Conservation (phyloP, 2,113 vertebrate genomes). For the Noctilio leporinus region DNA sequence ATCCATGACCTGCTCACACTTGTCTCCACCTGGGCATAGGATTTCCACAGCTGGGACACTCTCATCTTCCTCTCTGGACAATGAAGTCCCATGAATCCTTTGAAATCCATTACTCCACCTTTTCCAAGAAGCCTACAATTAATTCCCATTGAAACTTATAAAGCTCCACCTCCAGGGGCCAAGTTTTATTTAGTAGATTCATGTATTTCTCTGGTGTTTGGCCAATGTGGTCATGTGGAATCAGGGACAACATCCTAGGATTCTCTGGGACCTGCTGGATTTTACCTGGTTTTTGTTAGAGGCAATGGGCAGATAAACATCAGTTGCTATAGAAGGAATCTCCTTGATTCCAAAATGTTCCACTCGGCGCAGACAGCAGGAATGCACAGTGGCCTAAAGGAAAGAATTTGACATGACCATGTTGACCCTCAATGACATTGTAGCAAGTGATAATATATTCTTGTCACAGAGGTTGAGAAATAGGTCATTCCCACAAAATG, state of each 20-base stretch:
- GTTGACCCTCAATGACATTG: background rate
- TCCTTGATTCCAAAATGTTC: background rate
- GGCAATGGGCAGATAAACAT: background rate
- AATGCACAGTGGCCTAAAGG: background rate
- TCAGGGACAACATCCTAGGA: background rate
- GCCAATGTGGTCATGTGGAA: background rate
- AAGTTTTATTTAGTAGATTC: background rate
- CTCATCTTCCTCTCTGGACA: background rate
- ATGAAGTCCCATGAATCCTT: background rate
- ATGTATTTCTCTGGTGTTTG: background rate
- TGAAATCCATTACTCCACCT: background rate
- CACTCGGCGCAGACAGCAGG: accelerated
- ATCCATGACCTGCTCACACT: background rate
- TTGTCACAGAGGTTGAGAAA: background rate
- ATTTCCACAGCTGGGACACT: background rate
- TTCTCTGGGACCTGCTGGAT: background rate
- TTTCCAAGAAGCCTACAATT: background rate
- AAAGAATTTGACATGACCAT: background rate
- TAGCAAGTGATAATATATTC: background rate
- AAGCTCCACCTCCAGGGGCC: background rate
- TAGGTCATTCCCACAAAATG: background rate
- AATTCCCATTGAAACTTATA: background rate
- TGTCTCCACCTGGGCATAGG: background rate
- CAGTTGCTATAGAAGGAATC: background rate
- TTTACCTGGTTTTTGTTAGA: background rate